These are phyloP conservation scores for Beroe forskalii DNA, from an alignment of 37 sponge, comb jelly and placozoan species.

Conservation along the genomic window DNA sequence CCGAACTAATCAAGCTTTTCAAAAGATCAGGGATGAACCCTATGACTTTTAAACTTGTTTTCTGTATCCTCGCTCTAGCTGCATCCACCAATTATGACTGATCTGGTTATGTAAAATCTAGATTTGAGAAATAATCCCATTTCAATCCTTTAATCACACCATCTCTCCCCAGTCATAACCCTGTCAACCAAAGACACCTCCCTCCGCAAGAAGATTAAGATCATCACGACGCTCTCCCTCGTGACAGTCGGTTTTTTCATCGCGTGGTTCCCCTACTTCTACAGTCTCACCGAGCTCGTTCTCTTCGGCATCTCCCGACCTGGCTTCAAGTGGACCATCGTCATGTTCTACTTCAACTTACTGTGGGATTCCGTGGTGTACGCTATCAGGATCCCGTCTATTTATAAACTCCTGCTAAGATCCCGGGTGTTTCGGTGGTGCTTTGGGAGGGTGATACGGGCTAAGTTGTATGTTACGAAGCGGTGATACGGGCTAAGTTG, in stretches of 20 bases:
- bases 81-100: too few species aligned
- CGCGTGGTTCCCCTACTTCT: constrained; percentile 44
- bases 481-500: too few species aligned
- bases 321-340: constrained; percentile 5
- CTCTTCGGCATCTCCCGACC: neutral
- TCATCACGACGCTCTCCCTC: neutral
- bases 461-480: neutral
- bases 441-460: neutral
- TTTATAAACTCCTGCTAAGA: neutral
- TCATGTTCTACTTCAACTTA: constrained; percentile 26
- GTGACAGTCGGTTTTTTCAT: constrained; percentile 21
- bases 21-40: too few species aligned
- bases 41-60: too few species aligned
- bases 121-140: too few species aligned
- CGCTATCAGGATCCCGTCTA: neutral
- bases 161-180: too few species aligned
- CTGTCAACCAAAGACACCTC: neutral
- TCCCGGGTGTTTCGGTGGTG: neutral
- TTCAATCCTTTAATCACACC: too few species aligned
- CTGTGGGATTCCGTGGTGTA: constrained; percentile 47
- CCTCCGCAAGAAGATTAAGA: neutral
- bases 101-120: too few species aligned
- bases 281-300: neutral
- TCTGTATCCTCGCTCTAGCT: too few species aligned
- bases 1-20: too few species aligned